phyloP scores from a whole-genome alignment of 2,888 invertebrate genomes.

The Stenchaetothrips biformis region DNA sequence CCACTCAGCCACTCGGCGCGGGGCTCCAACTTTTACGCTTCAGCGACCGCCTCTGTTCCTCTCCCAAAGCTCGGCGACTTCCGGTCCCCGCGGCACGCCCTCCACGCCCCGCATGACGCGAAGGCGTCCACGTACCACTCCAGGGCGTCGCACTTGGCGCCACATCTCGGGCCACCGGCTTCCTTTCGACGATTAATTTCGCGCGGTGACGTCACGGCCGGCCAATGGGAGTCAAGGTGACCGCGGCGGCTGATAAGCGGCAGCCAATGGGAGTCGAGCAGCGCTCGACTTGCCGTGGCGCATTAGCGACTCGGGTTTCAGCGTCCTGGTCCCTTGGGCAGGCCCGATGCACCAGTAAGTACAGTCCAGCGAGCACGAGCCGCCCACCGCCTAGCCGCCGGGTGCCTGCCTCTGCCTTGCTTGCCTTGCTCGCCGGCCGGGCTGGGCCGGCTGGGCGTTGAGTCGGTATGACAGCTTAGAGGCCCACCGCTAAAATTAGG shows the following conservation, averaged over 20 bases:
- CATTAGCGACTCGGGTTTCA: too few relatives aligned
- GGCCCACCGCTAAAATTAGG: neutral
- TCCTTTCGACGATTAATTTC: neutral
- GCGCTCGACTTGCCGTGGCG: too few relatives aligned
- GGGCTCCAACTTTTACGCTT: neutral
- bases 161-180: neutral
- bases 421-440: neutral
- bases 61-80: neutral
- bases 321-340: too few relatives aligned
- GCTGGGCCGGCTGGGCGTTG: neutral
- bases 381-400: neutral
- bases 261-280: too few relatives aligned
- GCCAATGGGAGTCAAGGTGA: neutral
- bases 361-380: neutral
- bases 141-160: neutral
- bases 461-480: neutral
- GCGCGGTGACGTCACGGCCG: neutral
- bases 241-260: neutral
- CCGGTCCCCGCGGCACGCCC: neutral
- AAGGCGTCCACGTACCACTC: too few relatives aligned
- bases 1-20: neutral
- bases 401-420: neutral
- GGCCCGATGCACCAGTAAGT: too few relatives aligned
- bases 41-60: neutral
- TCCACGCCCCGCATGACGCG: neutral